Conservation (phyloP, 2,797 vertebrate species). For the Scomberomorus guttatus region DNA sequence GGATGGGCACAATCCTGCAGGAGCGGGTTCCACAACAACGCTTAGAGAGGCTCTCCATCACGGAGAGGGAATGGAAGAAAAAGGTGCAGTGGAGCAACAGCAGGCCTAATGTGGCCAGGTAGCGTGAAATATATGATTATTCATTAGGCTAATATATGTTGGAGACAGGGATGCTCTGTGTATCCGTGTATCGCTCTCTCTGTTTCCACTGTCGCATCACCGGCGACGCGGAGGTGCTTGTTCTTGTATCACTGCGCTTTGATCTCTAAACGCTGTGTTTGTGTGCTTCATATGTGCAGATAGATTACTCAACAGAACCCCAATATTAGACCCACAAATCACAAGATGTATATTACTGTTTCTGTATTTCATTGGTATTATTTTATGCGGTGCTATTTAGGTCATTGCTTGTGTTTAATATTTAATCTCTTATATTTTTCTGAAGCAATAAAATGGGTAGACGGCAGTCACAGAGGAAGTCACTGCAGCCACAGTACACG, state of each 20-base stretch:
- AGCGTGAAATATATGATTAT: not conserved
- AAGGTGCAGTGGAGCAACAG: conserved; percentile 56
- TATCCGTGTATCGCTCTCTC: not conserved
- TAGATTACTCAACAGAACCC: not conserved
- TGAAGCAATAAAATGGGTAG: conserved; percentile 71
- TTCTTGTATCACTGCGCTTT: not conserved
- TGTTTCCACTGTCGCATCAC: not conserved
- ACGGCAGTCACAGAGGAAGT: conserved; percentile 65
- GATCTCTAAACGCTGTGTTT: not conserved
- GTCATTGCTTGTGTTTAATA: not conserved
- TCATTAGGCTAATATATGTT: too few species aligned
- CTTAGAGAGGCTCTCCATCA: conserved; percentile 43
- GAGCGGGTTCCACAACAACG: conserved; percentile 55
- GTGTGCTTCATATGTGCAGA: not conserved
- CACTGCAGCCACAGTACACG: conserved; percentile 44
- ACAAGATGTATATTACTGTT: not conserved
- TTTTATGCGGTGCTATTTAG: fast-evolving
- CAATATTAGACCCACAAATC: not conserved
- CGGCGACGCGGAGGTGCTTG: not conserved
- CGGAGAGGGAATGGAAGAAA: conserved; percentile 56
- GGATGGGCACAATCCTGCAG: conserved; percentile 81
- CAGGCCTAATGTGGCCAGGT: conserved; percentile 66
- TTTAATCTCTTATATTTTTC: not conserved
- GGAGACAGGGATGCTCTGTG: not conserved
- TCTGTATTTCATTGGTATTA: not conserved